Evolutionary conservation across 2,113 vertebrate genomes (phyloP).

Genomic region (Carettochelys insculpta): DNA sequence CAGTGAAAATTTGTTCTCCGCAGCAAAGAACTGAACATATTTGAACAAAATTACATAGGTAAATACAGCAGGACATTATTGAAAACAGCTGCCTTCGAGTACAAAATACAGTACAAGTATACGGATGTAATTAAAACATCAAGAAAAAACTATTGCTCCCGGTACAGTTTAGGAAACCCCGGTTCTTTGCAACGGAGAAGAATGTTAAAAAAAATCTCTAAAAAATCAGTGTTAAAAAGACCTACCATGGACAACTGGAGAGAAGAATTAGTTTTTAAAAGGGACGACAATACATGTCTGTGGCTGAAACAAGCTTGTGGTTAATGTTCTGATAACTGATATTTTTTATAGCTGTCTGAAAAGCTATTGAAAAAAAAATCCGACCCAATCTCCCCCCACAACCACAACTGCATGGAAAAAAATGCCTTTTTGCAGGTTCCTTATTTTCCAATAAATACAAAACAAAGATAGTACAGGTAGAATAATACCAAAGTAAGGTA

Average conservation of each 20-base stretch:
- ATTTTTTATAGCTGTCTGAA: constrained; percentile 48
- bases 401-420: constrained; percentile 23
- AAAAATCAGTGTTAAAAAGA: constrained; percentile 79
- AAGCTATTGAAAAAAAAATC: constrained; percentile 33
- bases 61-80: constrained; percentile 84
- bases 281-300: constrained; percentile 50
- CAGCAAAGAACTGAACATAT: constrained; percentile 76
- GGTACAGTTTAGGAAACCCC: constrained; percentile 74
- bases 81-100: constrained; percentile 85
- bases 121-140: constrained; percentile 78
- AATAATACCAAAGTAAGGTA: constrained; percentile 85
- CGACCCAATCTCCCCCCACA: constrained; percentile 9
- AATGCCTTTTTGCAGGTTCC: constrained; percentile 55
- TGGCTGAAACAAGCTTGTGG: constrained; percentile 51
- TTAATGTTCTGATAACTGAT: constrained; percentile 53
- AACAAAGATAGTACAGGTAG: constrained; percentile 71
- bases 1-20: constrained; percentile 72
- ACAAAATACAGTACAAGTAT: constrained; percentile 84
- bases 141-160: constrained; percentile 85
- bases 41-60: constrained; percentile 71
- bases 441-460: constrained; percentile 75
- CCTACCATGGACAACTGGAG: constrained; percentile 55
- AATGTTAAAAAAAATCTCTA: constrained; percentile 3
- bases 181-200: constrained; percentile 79
- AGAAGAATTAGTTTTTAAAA: constrained; percentile 64